These are phyloP conservation scores for Nineta flava DNA, from an alignment of 2,888 invertebrate species.

Conservation along the genomic window DNA sequence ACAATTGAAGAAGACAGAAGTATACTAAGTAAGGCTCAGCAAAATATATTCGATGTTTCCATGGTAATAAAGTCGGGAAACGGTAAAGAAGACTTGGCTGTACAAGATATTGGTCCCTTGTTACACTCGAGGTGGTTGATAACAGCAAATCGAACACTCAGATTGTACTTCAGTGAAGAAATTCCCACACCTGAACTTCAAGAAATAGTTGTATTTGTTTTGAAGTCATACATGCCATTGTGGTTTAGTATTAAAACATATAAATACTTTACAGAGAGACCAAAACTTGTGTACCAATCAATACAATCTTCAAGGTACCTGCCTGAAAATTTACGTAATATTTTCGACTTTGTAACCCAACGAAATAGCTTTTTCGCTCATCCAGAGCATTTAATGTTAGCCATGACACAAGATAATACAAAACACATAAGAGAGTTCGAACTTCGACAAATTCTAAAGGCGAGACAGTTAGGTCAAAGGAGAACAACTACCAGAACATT, in stretches of 20 bases:
- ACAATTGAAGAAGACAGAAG: neutral
- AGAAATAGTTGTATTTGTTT: neutral
- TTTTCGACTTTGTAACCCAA: neutral
- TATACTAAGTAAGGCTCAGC: neutral
- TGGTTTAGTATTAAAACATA: neutral
- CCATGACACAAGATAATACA: constrained; percentile 3
- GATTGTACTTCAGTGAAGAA: neutral
- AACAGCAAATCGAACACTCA: neutral
- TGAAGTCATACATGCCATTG: neutral
- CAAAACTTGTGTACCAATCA: neutral
- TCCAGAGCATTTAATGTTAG: constrained; percentile 3
- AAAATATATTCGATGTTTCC: neutral
- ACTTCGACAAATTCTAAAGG: constrained; percentile 4
- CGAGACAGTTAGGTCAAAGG: neutral
- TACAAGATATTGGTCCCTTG: neutral
- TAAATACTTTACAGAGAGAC: neutral
- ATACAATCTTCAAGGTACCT: neutral
- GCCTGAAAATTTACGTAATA: neutral
- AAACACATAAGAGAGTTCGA: neutral
- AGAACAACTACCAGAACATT: neutral
- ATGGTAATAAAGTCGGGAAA: neutral
- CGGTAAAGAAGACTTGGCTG: neutral
- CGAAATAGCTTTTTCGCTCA: constrained; percentile 5
- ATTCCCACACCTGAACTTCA: neutral
- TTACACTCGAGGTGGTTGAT: neutral